phyloP scores from a whole-genome alignment of 2,888 invertebrate species.

The Siphlonurus alternatus region DNA sequence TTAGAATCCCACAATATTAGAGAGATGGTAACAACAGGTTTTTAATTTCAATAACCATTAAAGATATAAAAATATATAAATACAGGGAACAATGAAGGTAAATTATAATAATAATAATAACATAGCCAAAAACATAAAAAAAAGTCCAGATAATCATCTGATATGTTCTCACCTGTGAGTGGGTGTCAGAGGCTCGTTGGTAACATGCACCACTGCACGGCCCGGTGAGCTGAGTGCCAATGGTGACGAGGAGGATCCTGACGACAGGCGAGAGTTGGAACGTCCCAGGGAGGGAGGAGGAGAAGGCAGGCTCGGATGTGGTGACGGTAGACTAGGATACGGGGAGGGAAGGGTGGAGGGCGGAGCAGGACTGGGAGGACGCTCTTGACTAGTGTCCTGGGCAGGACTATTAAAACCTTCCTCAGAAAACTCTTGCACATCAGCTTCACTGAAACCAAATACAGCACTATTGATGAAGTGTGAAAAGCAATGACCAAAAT shows the following conservation, averaged over 20 bases:
- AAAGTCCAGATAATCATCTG: too few species aligned
- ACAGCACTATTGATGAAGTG: too few species aligned
- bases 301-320: neutral
- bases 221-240: neutral
- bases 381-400: neutral
- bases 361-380: neutral
- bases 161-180: neutral
- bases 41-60: too few species aligned
- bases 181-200: neutral
- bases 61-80: too few species aligned
- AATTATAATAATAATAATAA: too few species aligned
- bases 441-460: neutral
- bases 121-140: too few species aligned
- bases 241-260: neutral
- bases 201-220: neutral
- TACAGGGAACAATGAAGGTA: too few species aligned
- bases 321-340: neutral
- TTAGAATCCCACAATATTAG: too few species aligned
- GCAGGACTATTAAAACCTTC: slow-evolving; percentile 1
- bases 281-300: neutral
- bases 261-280: neutral
- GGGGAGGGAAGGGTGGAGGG: neutral
- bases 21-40: too few species aligned
- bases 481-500: neutral
- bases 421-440: neutral